Evolutionary conservation across 1,140 invertebrate genomes (phyloP).

Genomic region (Drosophila parvula): DNA sequence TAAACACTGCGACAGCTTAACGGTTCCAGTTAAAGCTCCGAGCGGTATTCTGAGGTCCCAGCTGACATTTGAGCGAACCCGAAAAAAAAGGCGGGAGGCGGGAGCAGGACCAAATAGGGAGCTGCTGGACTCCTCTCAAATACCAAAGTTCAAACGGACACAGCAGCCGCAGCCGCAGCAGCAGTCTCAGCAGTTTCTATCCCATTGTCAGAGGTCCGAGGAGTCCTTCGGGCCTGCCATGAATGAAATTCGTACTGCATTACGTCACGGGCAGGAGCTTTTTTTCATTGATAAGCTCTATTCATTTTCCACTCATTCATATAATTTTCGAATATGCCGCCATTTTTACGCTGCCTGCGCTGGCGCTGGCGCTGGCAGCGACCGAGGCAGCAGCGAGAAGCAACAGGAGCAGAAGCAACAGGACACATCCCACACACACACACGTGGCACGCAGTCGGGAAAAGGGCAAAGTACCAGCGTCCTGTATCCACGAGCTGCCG

Average conservation of each 20-base stretch:
- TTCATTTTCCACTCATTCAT: slow-evolving; percentile 58
- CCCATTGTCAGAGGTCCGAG: neutral
- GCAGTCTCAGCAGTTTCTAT: neutral
- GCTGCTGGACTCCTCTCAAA: slow-evolving; percentile 17
- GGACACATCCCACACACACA: slow-evolving; percentile 65
- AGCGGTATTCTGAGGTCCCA: slow-evolving; percentile 7
- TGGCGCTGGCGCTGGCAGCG: slow-evolving; percentile 24
- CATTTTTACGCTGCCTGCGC: slow-evolving; percentile 23
- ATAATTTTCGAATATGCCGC: slow-evolving; percentile 14
- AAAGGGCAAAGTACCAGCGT: slow-evolving; percentile 70
- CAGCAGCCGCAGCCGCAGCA: neutral
- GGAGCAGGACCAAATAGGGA: neutral
- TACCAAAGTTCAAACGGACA: slow-evolving; percentile 60
- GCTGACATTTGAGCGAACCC: slow-evolving; percentile 43
- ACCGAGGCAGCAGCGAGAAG: slow-evolving; percentile 2
- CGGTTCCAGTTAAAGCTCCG: slow-evolving; percentile 25
- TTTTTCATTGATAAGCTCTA: slow-evolving; percentile 66
- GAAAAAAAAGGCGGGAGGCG: neutral
- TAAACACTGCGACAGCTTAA: slow-evolving; percentile 19
- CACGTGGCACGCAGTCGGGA: slow-evolving; percentile 43
- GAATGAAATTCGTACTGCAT: slow-evolving; percentile 44
- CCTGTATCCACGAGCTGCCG: slow-evolving; percentile 20
- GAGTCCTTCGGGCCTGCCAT: slow-evolving; percentile 23
- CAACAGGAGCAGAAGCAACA: slow-evolving; percentile 23
- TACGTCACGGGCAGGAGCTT: slow-evolving; percentile 59